Evolutionary conservation across 2,113 vertebrate genomes (phyloP).

Genomic region (Xyrauchen texanus): DNA sequence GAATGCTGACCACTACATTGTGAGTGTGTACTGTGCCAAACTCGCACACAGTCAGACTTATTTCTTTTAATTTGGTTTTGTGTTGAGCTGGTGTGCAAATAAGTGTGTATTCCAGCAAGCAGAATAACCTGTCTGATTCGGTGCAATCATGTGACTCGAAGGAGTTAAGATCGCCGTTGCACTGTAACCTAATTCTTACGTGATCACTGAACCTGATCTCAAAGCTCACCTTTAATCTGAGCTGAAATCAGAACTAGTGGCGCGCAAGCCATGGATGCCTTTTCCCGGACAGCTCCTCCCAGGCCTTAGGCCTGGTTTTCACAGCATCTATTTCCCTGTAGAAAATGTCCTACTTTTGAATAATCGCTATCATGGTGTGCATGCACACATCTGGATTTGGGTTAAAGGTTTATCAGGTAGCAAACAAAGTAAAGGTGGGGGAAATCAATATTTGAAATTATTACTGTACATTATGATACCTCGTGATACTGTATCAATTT

Average conservation of each 20-base stretch:
- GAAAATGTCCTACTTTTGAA: conserved; percentile 9
- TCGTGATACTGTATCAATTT: no score
- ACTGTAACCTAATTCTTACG: conserved; percentile 9
- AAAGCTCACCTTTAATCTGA: conserved; percentile 32
- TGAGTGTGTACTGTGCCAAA: conserved; percentile 5
- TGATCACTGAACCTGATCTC: conserved; percentile 37
- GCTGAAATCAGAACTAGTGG: conserved; percentile 1
- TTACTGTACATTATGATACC: no score
- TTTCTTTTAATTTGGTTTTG: conserved; percentile 20
- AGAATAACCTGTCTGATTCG: conserved; percentile 38
- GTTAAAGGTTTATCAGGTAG: not conserved
- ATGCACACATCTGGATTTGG: not conserved
- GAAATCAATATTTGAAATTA: no score
- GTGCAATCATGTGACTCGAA: conserved; percentile 29
- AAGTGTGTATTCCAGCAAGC: conserved; percentile 5
- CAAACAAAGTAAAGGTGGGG: not conserved
- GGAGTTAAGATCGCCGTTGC: not conserved
- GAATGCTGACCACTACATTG: not conserved
- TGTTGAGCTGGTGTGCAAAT: not conserved
- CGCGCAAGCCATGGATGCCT: not conserved
- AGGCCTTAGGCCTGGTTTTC: not conserved
- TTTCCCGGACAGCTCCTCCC: conserved; percentile 12
- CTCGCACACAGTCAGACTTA: not conserved
- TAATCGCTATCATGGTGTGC: not conserved
- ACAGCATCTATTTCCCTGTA: not conserved